phyloP scores from a whole-genome alignment of 2,797 vertebrate species.

The Rhinogobio ventralis region DNA sequence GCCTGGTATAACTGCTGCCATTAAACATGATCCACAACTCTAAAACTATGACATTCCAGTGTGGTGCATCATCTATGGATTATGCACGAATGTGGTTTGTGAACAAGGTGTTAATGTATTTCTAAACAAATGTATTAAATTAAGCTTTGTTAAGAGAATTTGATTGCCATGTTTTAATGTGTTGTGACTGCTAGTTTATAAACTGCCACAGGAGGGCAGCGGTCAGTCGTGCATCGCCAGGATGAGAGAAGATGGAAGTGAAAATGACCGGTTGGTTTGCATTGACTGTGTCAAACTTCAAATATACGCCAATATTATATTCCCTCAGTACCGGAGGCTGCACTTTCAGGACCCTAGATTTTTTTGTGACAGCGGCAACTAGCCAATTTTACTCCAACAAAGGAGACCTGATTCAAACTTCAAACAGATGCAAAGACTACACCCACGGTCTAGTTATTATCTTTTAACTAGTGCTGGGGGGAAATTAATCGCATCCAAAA shows the following conservation, averaged over 20 bases:
- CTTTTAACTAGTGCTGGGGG: too few species aligned
- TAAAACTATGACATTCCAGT: slow-evolving; percentile 30
- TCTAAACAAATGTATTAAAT: slow-evolving; percentile 40
- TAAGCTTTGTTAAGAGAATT: slow-evolving; percentile 12
- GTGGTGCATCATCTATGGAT: slow-evolving; percentile 22
- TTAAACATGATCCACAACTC: slow-evolving; percentile 3
- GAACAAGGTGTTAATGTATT: slow-evolving; percentile 42
- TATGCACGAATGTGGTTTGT: slow-evolving; percentile 33
- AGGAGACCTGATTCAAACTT: too few species aligned
- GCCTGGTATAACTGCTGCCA: slow-evolving; percentile 25
- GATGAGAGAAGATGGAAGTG: background rate
- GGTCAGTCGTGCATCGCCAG: background rate
- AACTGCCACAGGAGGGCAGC: slow-evolving; percentile 52
- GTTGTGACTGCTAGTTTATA: background rate
- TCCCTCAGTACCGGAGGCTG: too few species aligned
- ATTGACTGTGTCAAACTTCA: too few species aligned
- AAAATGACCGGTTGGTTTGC: background rate
- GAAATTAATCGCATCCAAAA: too few species aligned
- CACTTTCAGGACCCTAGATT: background rate
- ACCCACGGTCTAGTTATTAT: too few species aligned
- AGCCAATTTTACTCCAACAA: too few species aligned
- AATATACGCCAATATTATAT: too few species aligned
- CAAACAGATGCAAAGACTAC: too few species aligned
- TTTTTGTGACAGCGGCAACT: too few species aligned
- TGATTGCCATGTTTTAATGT: background rate